A percentile compares a stretch with the other conserved stretches of the same genome.
Evolutionary conservation across 2,113 vertebrate genomes (phyloP).

Genomic region (Gallinago undulata): DNA sequence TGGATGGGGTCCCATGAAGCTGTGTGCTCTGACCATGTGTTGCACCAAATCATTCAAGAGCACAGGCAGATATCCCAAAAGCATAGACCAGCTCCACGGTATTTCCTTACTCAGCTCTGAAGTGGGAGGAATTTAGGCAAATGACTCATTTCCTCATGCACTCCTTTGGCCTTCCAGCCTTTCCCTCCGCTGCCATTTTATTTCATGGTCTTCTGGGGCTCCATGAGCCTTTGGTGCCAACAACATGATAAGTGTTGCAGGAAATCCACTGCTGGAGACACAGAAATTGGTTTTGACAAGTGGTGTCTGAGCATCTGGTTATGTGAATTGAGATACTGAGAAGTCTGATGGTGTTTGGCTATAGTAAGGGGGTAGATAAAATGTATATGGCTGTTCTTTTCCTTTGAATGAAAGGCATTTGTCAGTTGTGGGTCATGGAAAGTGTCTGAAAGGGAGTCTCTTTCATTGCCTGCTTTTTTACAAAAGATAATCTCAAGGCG

Average conservation of each 20-base stretch:
- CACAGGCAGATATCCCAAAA: background rate
- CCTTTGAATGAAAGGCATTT: background rate
- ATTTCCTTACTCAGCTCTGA: background rate
- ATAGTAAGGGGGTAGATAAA: background rate
- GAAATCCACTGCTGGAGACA: background rate
- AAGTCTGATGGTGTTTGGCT: background rate
- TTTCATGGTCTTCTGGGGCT: background rate
- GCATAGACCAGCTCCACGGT: background rate
- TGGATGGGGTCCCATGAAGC: background rate
- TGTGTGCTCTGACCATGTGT: accelerated
- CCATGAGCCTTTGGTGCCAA: background rate
- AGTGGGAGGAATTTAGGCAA: background rate
- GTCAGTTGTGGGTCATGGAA: background rate
- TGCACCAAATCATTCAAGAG: background rate
- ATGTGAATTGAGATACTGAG: background rate
- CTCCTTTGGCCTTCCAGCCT: background rate
- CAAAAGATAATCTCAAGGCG: background rate
- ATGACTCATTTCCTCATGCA: background rate
- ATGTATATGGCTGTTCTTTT: background rate
- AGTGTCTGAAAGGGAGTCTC: background rate
- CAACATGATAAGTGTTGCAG: background rate
- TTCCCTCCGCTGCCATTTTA: background rate
- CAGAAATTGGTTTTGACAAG: background rate
- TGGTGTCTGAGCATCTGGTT: background rate
- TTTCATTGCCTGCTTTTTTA: background rate